These are phyloP conservation scores for Drosophila mimica DNA, from an alignment of 2,888 invertebrate species.

Conservation along the genomic window DNA sequence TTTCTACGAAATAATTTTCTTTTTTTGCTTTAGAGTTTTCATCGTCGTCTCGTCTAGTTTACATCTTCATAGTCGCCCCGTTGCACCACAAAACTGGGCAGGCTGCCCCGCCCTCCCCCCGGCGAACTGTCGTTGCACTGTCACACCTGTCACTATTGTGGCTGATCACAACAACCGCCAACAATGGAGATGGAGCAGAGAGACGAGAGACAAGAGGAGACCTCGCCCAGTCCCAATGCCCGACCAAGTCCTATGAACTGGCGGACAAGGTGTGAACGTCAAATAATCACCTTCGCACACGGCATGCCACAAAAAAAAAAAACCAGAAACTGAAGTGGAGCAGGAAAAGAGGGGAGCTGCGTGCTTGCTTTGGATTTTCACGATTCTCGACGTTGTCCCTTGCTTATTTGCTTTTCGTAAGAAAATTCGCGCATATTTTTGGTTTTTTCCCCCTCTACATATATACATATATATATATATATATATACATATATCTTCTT, in stretches of 20 bases:
- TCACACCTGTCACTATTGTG: constrained; percentile 79
- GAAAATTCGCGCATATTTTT: constrained; percentile 62
- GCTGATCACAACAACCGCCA: constrained; percentile 77
- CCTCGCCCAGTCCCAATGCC: constrained; percentile 50
- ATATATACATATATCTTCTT: not conserved
- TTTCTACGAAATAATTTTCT: constrained; percentile 75
- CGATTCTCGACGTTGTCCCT: constrained; percentile 34
- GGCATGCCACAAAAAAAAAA: constrained; percentile 42
- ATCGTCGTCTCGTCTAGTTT: constrained; percentile 66
- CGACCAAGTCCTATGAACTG: constrained; percentile 34
- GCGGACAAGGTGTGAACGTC: constrained; percentile 77
- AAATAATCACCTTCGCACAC: constrained; percentile 76
- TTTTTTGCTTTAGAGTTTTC: constrained; percentile 51
- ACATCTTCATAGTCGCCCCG: constrained; percentile 66
- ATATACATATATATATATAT: no score
- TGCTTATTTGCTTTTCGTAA: constrained; percentile 67
- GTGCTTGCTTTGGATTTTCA: constrained; percentile 35
- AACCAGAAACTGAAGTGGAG: constrained; percentile 1
- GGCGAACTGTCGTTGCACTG: constrained; percentile 63
- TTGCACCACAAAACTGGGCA: constrained; percentile 48
- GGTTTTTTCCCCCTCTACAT: not conserved
- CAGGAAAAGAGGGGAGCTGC: constrained; percentile 28
- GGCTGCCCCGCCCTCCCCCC: constrained; percentile 19
- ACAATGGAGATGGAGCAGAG: constrained; percentile 32
- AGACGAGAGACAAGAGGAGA: constrained; percentile 15